Evolutionary conservation across 2,888 invertebrate species (phyloP), one percentile per base, ranked within the genome.

Genomic region (Phaonia tiefii): DNA sequence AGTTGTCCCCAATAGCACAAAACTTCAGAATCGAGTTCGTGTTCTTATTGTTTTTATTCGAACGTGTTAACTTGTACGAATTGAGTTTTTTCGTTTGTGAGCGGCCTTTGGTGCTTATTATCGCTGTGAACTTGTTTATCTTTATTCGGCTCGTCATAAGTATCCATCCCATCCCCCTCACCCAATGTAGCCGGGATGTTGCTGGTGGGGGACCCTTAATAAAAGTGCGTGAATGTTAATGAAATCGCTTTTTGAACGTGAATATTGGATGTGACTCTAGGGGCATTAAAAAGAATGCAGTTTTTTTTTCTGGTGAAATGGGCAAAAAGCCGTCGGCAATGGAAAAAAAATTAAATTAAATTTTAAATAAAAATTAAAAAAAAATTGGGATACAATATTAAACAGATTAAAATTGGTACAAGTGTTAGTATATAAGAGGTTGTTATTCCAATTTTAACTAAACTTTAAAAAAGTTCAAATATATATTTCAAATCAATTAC

Each of bases 171-270:
- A 31, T 31, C 31, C 31, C 31, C 31, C 31, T 31, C 8, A 31
- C 22, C 51, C 11, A 11, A 51, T 22, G 20, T 51, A 51, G 11
- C 17, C 10, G 20, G 20, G 51, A 51, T 20, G 31, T 51, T 42
- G 42, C 5, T 22, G 20, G 54, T 8, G 22, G 54, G 25, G 8
- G 25, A 42, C 13, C 20, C 20, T 39, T 11, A 10, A 39, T 22
- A 42, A 67, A 63, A 46, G 76, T 79, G 76, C 74, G 72, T 51
- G 76, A 75, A 79, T 77, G 83, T 71, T 75, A 72, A 77, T 77
- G 72, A 69, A 72, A 58, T n/a, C 26, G 44, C 58, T 44, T 63
- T 72, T 56, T 58, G 49, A 54, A 75, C 49, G 78, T 72, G 51
- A 60, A 46, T 31, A 44, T 13, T 31, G 13, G 20, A 51, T 20